phyloP scores from a whole-genome alignment of 2,113 vertebrate species.

The Ursus arctos region DNA sequence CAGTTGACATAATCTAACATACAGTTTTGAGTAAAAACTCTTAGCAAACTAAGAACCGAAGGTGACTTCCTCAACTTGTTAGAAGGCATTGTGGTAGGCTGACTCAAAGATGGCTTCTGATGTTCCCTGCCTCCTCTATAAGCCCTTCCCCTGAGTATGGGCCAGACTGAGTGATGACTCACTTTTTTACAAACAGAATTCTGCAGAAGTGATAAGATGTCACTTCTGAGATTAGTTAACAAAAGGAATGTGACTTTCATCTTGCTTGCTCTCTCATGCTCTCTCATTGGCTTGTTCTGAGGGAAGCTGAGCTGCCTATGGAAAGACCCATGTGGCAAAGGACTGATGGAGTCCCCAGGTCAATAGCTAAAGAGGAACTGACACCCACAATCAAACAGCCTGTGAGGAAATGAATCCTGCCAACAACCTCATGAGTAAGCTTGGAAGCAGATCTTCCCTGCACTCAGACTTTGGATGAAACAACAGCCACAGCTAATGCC shows the following conservation, averaged over 20 bases:
- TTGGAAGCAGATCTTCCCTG: not conserved
- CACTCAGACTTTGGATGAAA: constrained; percentile 2
- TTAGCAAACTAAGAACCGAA: not conserved
- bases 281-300: not conserved
- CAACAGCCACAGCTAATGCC: not conserved
- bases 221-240: constrained; percentile 29
- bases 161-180: not conserved
- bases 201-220: not conserved
- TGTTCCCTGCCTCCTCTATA: not conserved
- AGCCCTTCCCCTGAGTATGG: not conserved
- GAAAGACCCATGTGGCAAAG: not conserved
- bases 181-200: not conserved
- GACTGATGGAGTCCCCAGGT: not conserved
- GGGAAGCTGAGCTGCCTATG: not conserved
- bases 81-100: not conserved
- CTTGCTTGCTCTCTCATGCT: not conserved
- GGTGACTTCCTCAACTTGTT: not conserved
- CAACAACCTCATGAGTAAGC: not conserved
- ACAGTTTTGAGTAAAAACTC: not conserved
- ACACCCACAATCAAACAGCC: not conserved
- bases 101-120: not conserved
- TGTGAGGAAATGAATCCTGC: constrained; percentile 29
- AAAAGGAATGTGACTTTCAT: not conserved
- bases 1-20: not conserved
- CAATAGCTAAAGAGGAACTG: not conserved